A percentile compares a stretch with the other conserved stretches of the same genome.
Evolutionary conservation across 2,797 vertebrate species (phyloP).

Genomic region (Fistularia tabacaria): DNA sequence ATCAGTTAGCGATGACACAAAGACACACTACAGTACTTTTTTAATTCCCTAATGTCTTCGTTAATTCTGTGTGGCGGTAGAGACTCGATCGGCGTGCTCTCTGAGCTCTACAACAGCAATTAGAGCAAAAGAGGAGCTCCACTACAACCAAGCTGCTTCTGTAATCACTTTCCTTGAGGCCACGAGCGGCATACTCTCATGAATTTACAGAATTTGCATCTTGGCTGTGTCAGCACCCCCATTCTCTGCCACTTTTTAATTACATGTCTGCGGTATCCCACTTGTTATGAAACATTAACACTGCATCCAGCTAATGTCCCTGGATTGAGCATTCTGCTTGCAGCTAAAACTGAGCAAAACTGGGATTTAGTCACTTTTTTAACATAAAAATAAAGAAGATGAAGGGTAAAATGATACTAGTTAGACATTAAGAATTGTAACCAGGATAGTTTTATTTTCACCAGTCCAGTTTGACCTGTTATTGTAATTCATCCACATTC

Average conservation of each 20-base stretch:
- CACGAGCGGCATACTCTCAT: not conserved
- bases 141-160: not conserved
- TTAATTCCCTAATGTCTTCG: slow-evolving; percentile 49
- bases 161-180: slow-evolving; percentile 7
- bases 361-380: too few relatives aligned
- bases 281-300: slow-evolving; percentile 3
- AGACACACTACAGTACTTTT: slow-evolving; percentile 12
- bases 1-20: slow-evolving; percentile 17
- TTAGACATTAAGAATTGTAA: too few relatives aligned
- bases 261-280: slow-evolving; percentile 2
- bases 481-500: too few relatives aligned
- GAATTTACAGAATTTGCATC: not conserved
- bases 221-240: not conserved
- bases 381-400: too few relatives aligned
- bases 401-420: too few relatives aligned
- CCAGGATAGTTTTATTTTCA: too few relatives aligned
- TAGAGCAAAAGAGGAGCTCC: slow-evolving; percentile 8
- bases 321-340: too few relatives aligned
- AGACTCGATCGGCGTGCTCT: slow-evolving; percentile 10
- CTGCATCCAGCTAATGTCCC: too few relatives aligned
- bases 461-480: too few relatives aligned
- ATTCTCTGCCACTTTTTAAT: slow-evolving; percentile 10
- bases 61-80: too few relatives aligned
- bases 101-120: slow-evolving; percentile 4
- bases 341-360: too few relatives aligned